Conservation (phyloP, 2,113 vertebrate species). For the Pituophis catenifer region DNA sequence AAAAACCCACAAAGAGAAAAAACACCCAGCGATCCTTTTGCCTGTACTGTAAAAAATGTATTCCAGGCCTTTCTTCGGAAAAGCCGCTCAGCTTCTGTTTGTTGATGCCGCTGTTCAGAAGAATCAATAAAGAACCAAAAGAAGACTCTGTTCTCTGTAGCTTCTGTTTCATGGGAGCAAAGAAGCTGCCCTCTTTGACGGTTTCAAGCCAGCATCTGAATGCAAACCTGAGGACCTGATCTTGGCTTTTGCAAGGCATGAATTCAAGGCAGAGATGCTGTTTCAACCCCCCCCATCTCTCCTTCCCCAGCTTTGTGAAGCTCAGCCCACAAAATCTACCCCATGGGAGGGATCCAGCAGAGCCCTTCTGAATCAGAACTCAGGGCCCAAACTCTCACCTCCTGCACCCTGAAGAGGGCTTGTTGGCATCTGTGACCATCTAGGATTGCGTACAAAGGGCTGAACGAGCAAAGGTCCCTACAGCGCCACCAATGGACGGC, state of each 20-base stretch:
- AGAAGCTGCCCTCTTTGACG: constrained; percentile 3
- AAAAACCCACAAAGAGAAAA: constrained; percentile 21
- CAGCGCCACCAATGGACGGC: not conserved
- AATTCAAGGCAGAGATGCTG: too few relatives aligned
- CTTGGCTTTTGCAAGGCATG: not conserved
- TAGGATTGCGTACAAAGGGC: not conserved
- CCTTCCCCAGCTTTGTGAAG: not conserved
- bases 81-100: constrained; percentile 34
- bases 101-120: constrained; percentile 42
- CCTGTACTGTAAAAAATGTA: constrained; percentile 51
- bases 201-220: constrained; percentile 24
- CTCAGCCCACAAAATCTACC: not conserved
- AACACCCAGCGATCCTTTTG: constrained; percentile 41
- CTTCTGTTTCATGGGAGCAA: constrained; percentile 38
- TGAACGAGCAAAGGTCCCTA: not conserved
- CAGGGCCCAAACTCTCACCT: not conserved
- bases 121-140: constrained; percentile 44
- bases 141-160: constrained; percentile 14
- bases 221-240: not conserved
- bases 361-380: not conserved
- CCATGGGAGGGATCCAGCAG: not conserved
- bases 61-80: constrained; percentile 58
- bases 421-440: not conserved
- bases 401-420: not conserved
- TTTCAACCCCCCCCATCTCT: not conserved